These are phyloP conservation scores for Onychomys leucogaster DNA, from an alignment of 2,797 vertebrate genomes.

Conservation along the genomic window DNA sequence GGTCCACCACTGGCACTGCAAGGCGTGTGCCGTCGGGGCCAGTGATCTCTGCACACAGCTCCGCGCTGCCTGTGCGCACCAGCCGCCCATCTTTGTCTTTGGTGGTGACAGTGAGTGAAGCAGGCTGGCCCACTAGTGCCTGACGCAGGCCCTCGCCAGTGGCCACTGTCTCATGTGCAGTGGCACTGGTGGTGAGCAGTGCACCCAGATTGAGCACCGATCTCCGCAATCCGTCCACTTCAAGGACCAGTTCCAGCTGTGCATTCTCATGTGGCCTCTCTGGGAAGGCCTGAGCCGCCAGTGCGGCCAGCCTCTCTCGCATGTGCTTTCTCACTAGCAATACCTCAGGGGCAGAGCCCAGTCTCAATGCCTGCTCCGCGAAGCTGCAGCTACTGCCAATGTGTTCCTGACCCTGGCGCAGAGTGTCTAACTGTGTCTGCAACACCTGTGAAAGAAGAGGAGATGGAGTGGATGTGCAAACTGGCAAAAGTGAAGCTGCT, in stretches of 20 bases:
- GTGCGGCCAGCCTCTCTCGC: constrained; percentile 93
- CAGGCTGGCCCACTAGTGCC: constrained; percentile 94
- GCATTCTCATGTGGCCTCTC: constrained; percentile 95
- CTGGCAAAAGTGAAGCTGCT: background rate
- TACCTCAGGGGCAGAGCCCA: constrained; percentile 90
- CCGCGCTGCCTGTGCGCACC: constrained; percentile 94
- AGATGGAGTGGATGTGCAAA: background rate
- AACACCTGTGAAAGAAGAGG: constrained; percentile 88
- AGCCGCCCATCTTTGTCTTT: constrained; percentile 97
- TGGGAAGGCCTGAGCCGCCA: constrained; percentile 94
- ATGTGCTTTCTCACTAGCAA: constrained; percentile 97
- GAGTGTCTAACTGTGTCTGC: constrained; percentile 92
- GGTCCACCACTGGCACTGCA: constrained; percentile 92
- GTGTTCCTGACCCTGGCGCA: constrained; percentile 95
- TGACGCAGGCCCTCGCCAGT: constrained; percentile 96
- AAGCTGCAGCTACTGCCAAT: constrained; percentile 97
- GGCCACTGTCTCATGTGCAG: constrained; percentile 94
- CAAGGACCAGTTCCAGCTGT: constrained; percentile 94
- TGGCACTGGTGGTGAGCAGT: constrained; percentile 94
- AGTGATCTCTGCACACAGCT: constrained; percentile 91
- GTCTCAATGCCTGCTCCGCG: constrained; percentile 93
- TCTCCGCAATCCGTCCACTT: constrained; percentile 94
- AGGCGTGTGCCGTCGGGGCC: constrained; percentile 88
- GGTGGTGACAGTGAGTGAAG: constrained; percentile 95
- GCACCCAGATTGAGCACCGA: constrained; percentile 96